Conservation (phyloP, 2,888 invertebrate species). For the Tanypteryx hageni region DNA sequence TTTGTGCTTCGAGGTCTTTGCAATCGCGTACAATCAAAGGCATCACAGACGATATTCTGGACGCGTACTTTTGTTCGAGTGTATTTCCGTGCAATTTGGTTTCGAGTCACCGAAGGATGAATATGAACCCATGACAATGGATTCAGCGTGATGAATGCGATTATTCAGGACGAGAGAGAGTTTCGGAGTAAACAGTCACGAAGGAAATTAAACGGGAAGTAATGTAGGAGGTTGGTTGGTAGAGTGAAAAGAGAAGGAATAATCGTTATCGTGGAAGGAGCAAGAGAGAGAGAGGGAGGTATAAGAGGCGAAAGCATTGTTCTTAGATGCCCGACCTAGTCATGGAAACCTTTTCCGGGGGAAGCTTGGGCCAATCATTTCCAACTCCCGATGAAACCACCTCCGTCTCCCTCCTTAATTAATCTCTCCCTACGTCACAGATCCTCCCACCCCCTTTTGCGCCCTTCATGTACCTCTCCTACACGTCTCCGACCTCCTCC, state of each 20-base stretch:
- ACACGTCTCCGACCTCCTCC: neutral
- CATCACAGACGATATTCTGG: too few species aligned
- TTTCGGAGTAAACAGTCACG: neutral
- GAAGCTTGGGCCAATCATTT: neutral
- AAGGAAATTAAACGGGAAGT: conserved; percentile 28
- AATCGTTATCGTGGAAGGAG: conserved; percentile 2
- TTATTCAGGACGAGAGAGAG: neutral
- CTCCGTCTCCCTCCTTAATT: conserved; percentile 36
- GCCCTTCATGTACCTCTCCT: neutral
- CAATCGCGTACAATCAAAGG: too few species aligned
- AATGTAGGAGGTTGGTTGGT: neutral
- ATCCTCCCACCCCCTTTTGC: neutral
- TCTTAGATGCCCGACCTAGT: conserved; percentile 25
- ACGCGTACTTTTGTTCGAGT: neutral
- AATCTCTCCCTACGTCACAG: conserved; percentile 36
- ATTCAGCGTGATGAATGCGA: neutral
- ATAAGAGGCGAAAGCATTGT: conserved; percentile 27
- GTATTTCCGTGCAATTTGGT: conserved; percentile 17
- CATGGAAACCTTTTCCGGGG: neutral
- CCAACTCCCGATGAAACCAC: conserved; percentile 4
- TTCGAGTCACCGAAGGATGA: neutral
- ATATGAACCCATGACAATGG: neutral
- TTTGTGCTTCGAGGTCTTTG: too few species aligned
- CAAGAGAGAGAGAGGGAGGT: neutral
- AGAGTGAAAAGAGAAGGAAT: neutral